Conservation (phyloP, 1,140 invertebrate genomes). For the Diprion similis region DNA sequence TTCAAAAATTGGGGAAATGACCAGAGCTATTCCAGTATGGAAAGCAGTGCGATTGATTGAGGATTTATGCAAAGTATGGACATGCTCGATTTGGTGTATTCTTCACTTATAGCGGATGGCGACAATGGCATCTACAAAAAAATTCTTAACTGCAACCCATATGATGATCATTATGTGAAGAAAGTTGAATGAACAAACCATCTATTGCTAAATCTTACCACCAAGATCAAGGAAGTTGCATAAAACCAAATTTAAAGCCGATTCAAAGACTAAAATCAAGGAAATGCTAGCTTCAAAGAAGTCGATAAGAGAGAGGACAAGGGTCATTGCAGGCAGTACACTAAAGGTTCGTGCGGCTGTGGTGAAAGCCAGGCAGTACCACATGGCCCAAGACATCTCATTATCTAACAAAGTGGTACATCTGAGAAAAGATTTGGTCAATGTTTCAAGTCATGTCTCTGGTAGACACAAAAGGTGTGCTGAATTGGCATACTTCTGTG, state of each 20-base stretch:
- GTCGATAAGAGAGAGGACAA: background rate
- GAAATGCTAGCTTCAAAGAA: too few species aligned
- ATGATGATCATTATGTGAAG: slow-evolving; percentile 40
- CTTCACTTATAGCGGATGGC: slow-evolving; percentile 55
- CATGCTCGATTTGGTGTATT: slow-evolving; percentile 51
- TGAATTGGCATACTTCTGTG: slow-evolving; percentile 14
- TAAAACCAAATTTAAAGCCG: slow-evolving; percentile 27
- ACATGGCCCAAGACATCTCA: background rate
- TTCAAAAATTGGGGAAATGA: slow-evolving; percentile 46
- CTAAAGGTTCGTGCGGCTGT: background rate
- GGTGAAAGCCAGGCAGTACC: background rate
- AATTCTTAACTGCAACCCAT: slow-evolving; percentile 41
- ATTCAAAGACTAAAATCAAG: background rate
- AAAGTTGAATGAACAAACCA: slow-evolving; percentile 53
- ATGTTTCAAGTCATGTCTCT: slow-evolving; percentile 31
- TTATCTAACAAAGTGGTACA: background rate
- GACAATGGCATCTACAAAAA: slow-evolving; percentile 51
- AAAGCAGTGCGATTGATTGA: slow-evolving; percentile 50
- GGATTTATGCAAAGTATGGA: slow-evolving; percentile 50
- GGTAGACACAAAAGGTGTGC: slow-evolving; percentile 28
- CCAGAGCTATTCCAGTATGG: slow-evolving; percentile 47
- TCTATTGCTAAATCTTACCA: slow-evolving; percentile 37
- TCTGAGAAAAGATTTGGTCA: slow-evolving; percentile 24
- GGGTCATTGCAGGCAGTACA: background rate
- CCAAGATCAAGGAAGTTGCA: too few species aligned